phyloP scores from a whole-genome alignment of 2,888 invertebrate species.

The Orchestes rusci region DNA sequence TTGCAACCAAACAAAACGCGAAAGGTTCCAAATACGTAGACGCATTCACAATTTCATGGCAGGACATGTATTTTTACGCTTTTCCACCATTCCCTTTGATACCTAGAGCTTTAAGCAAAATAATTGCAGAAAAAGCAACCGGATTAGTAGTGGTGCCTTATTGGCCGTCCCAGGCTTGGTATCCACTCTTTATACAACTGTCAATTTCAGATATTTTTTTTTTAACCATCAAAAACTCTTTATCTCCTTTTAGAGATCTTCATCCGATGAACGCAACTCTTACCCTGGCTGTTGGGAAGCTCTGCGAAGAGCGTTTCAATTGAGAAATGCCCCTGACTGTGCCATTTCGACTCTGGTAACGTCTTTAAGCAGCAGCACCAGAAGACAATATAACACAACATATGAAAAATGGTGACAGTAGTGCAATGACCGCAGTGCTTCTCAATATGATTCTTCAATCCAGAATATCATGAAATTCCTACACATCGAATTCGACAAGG shows the following conservation, averaged over 20 bases:
- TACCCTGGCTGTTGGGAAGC: constrained; percentile 18
- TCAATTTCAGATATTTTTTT: constrained; percentile 5
- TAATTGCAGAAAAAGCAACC: constrained; percentile 12
- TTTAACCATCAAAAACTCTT: constrained; percentile 8
- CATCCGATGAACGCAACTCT: constrained; percentile 12
- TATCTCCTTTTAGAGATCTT: constrained; percentile 9
- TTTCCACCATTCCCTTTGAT: constrained; percentile 24
- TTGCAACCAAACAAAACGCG: no score
- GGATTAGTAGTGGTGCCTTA: constrained; percentile 17
- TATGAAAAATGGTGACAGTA: constrained; percentile 27
- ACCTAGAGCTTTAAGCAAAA: constrained; percentile 11
- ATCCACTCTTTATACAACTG: constrained; percentile 13
- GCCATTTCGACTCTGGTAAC: not conserved
- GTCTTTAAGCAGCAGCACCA: constrained; percentile 10
- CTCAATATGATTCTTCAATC: not conserved
- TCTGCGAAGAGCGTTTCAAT: constrained; percentile 14
- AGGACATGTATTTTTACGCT: constrained; percentile 19
- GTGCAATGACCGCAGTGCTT: constrained; percentile 9
- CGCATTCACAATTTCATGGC: constrained; percentile 21
- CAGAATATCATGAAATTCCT: not conserved
- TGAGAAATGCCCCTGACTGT: not conserved
- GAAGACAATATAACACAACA: constrained; percentile 26
- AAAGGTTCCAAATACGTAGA: constrained; percentile 15
- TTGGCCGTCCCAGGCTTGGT: no score
- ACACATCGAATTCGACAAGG: not conserved